Conservation (phyloP, 1,140 invertebrate genomes). For the Drosophila mauritiana region DNA sequence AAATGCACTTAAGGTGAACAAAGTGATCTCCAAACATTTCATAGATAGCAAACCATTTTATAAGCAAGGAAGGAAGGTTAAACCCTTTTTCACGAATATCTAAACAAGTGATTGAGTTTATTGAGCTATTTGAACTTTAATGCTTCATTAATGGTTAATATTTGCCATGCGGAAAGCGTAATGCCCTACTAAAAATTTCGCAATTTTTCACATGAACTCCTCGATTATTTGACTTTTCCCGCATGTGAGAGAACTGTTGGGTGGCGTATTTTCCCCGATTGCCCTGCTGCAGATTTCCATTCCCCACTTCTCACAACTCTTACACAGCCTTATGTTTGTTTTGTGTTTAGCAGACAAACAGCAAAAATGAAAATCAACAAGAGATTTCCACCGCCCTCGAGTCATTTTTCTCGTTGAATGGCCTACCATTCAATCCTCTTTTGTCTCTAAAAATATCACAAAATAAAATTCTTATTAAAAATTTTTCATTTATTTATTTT, state of each 20-base stretch:
- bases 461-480: conserved; percentile 75
- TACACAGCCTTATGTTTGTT: conserved; percentile 56
- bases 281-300: conserved; percentile 1
- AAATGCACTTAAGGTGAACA: background rate
- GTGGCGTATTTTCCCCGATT: conserved; percentile 24
- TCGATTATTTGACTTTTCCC: conserved; percentile 34
- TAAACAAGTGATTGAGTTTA: background rate
- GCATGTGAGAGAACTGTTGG: conserved; percentile 15
- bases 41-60: no score
- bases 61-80: no score
- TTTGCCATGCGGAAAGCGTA: background rate
- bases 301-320: background rate
- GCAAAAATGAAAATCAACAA: conserved; percentile 79
- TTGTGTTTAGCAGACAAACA: conserved; percentile 81
- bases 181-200: conserved; percentile 15
- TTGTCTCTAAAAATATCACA: conserved; percentile 72
- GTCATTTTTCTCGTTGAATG: background rate
- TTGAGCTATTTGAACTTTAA: background rate
- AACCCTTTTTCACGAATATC: no score
- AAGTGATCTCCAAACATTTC: no score
- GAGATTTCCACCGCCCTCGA: conserved; percentile 46
- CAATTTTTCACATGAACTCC: conserved; percentile 36
- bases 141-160: background rate
- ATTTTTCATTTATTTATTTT: conserved; percentile 75
- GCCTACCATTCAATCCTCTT: conserved; percentile 28